Conservation (phyloP, 2,888 invertebrate species). For the Ophion costatus region DNA sequence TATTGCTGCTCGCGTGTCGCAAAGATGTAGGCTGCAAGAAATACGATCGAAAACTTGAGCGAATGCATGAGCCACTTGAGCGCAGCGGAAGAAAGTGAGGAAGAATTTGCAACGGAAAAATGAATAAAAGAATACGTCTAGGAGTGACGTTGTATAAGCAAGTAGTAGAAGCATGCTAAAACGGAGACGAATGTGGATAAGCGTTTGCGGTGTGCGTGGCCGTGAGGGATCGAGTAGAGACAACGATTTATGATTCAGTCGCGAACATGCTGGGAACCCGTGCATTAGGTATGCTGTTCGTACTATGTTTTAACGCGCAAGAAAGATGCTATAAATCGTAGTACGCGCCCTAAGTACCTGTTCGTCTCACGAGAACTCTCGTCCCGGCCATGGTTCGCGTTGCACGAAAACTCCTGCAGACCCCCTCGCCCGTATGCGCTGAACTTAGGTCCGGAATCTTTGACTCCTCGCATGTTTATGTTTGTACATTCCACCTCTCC, state of each 20-base stretch:
- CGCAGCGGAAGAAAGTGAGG: conserved; percentile 2
- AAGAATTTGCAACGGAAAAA: conserved; percentile 14
- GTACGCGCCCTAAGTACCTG: conserved; percentile 72
- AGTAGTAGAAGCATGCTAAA: conserved; percentile 38
- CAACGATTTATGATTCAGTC: conserved; percentile 78
- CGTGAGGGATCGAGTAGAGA: conserved; percentile 52
- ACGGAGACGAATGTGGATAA: conserved; percentile 55
- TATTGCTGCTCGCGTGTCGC: conserved; percentile 11
- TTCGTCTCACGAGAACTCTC: conserved; percentile 61
- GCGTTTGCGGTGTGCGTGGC: conserved; percentile 43
- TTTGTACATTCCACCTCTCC: conserved; percentile 34
- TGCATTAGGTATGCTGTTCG: conserved; percentile 78
- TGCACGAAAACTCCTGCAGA: conserved; percentile 52
- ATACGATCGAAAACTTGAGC: conserved; percentile 22
- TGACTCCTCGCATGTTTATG: conserved; percentile 37
- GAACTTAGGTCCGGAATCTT: conserved; percentile 29
- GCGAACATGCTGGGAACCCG: conserved; percentile 69
- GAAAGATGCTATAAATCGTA: conserved; percentile 80
- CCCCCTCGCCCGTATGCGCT: not conserved
- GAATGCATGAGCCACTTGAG: conserved; percentile 31
- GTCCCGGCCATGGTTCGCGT: conserved; percentile 25
- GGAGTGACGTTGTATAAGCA: conserved; percentile 26
- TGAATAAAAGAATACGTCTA: conserved; percentile 25
- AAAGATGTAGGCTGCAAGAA: conserved; percentile 11
- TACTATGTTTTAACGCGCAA: conserved; percentile 78